phyloP scores from a whole-genome alignment of 2,888 invertebrate species.

The Bellardia bayeri region DNA sequence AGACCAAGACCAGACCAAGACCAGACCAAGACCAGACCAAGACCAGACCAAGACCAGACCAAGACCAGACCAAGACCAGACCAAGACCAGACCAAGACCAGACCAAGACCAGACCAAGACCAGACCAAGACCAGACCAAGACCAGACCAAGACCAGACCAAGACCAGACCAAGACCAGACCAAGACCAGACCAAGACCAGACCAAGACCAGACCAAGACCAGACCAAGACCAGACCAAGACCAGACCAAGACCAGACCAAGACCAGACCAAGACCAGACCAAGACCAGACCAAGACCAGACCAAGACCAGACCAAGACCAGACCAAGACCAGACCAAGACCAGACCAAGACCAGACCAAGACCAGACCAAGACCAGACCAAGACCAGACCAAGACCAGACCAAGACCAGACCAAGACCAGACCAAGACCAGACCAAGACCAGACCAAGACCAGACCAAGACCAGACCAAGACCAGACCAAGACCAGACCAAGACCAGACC shows the following conservation, averaged over 20 bases:
- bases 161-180: background rate
- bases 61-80: constrained; percentile 1
- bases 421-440: background rate
- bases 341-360: background rate
- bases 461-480: background rate
- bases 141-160: background rate
- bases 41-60: background rate
- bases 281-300: constrained; percentile 1
- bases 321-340: background rate
- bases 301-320: constrained; percentile 8
- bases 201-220: background rate
- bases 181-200: background rate
- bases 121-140: background rate
- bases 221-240: background rate
- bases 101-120: background rate
- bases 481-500: background rate
- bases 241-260: background rate
- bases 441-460: background rate
- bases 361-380: background rate
- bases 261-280: background rate
- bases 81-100: constrained; percentile 8
- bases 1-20: background rate
- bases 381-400: background rate
- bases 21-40: background rate
- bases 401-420: background rate